These are phyloP conservation scores for Molossus alvarezi DNA, from an alignment of 2,797 vertebrate species.

Conservation along the genomic window DNA sequence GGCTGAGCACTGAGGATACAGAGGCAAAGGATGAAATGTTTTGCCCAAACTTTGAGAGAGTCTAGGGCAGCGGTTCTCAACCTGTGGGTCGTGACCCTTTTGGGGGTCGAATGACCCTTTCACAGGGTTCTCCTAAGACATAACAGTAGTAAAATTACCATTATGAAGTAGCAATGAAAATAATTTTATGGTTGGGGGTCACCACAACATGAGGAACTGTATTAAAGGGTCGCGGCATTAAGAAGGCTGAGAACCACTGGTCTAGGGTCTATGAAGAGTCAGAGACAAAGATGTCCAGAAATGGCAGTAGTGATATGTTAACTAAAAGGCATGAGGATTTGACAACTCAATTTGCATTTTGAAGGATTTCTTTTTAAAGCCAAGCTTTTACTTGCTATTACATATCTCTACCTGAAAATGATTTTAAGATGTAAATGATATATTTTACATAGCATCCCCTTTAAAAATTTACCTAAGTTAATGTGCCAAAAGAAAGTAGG, in stretches of 20 bases:
- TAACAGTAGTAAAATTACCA: no score
- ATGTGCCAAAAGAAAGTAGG: constrained; percentile 47
- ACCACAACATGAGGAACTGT: no score
- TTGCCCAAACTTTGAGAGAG: constrained; percentile 36
- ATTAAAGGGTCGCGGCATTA: no score
- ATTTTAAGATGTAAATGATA: constrained; percentile 71
- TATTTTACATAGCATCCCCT: constrained; percentile 56
- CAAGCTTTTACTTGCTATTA: constrained; percentile 75
- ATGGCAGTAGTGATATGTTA: constrained; percentile 70
- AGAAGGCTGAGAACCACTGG: no score
- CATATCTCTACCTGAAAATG: constrained; percentile 69
- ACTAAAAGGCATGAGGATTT: constrained; percentile 67
- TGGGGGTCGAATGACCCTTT: no score
- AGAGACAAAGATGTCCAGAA: constrained; percentile 62
- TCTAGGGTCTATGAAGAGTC: constrained; percentile 34
- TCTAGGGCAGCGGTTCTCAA: no score
- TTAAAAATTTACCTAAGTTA: constrained; percentile 42
- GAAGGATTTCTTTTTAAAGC: constrained; percentile 82
- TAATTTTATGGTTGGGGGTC: no score
- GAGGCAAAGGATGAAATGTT: constrained; percentile 28
- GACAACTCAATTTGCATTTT: constrained; percentile 79
- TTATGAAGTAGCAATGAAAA: no score
- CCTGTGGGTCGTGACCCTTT: no score
- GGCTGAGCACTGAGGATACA: neutral
- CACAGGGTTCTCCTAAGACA: no score